These are phyloP conservation scores for Ischnus inquisitorius DNA, from an alignment of 2,888 invertebrate species.

Conservation along the genomic window DNA sequence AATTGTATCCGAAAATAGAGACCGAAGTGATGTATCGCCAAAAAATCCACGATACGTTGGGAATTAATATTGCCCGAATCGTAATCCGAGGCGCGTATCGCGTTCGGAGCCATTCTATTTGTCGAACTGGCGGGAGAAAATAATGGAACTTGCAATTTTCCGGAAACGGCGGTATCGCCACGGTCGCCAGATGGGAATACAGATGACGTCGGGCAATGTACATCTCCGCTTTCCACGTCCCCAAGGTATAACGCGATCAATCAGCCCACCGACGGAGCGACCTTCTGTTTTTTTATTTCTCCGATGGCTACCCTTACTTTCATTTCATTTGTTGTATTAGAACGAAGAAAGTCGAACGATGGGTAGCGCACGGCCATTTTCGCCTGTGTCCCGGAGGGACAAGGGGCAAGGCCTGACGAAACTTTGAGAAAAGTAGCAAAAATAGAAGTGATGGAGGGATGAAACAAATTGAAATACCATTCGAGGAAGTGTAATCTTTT, in stretches of 20 bases:
- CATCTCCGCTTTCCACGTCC: slow-evolving; percentile 20
- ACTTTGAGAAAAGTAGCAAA: slow-evolving; percentile 48
- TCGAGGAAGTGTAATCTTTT: slow-evolving; percentile 19
- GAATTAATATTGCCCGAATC: too few species aligned
- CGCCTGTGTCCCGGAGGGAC: slow-evolving; percentile 35
- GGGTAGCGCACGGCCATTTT: slow-evolving; percentile 47
- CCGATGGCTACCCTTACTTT: slow-evolving; percentile 27
- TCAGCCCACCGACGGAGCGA: slow-evolving; percentile 45
- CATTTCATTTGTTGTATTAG: slow-evolving; percentile 36
- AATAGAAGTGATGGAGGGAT: slow-evolving; percentile 11
- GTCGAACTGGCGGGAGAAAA: too few species aligned
- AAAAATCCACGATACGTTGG: too few species aligned
- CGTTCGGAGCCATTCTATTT: too few species aligned
- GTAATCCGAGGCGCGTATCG: too few species aligned
- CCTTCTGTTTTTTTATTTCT: slow-evolving; percentile 48
- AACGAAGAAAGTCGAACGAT: slow-evolving; percentile 37
- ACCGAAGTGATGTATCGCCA: too few species aligned
- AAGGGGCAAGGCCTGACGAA: slow-evolving; percentile 35
- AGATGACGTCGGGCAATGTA: too few species aligned
- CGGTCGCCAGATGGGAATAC: too few species aligned
- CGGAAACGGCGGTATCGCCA: not conserved
- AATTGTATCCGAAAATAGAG: too few species aligned
- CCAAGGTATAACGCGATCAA: slow-evolving; percentile 60
- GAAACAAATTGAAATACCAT: not conserved
- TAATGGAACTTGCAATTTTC: slow-evolving; percentile 5